Conservation (phyloP, 2,113 vertebrate genomes). For the Pelodiscus sinensis region DNA sequence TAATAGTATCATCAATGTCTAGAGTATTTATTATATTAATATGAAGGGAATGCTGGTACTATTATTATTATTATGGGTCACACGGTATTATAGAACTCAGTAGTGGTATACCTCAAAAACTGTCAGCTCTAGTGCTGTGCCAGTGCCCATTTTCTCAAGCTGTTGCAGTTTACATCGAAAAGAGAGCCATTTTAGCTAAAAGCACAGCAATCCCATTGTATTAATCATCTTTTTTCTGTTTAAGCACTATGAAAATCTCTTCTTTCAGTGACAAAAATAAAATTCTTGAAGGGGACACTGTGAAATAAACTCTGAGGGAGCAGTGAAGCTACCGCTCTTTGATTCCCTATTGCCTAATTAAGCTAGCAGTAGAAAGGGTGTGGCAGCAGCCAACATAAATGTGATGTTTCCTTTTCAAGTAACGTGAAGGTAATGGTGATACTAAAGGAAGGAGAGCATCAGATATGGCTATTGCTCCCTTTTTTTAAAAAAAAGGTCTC, state of each 20-base stretch:
- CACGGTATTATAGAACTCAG: conserved; percentile 49
- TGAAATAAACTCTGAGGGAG: conserved; percentile 66
- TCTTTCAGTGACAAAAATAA: conserved; percentile 63
- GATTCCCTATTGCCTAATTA: conserved; percentile 86
- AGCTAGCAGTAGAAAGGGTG: conserved; percentile 81
- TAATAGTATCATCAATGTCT: conserved; percentile 69
- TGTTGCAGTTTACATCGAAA: conserved; percentile 33
- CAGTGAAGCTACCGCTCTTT: conserved; percentile 57
- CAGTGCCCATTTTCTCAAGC: conserved; percentile 33
- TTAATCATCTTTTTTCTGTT: conserved; percentile 53
- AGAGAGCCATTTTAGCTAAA: conserved; percentile 40
- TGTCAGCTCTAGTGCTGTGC: conserved; percentile 39
- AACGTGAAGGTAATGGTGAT: fast-evolving
- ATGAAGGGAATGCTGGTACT: conserved; percentile 62
- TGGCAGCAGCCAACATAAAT: conserved; percentile 9
- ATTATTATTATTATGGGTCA: conserved; percentile 58
- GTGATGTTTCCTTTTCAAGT: conserved; percentile 20
- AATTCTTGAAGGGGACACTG: conserved; percentile 64
- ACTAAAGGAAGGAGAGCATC: neutral
- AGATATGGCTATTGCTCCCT: neutral
- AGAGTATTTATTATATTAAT: conserved; percentile 68
- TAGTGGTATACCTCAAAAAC: conserved; percentile 41
- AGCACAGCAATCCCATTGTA: conserved; percentile 51
- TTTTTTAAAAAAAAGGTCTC: neutral
- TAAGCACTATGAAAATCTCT: conserved; percentile 57